These are phyloP conservation scores for Priocnemis perturbator DNA, from an alignment of 2,888 invertebrate species.

Conservation along the genomic window DNA sequence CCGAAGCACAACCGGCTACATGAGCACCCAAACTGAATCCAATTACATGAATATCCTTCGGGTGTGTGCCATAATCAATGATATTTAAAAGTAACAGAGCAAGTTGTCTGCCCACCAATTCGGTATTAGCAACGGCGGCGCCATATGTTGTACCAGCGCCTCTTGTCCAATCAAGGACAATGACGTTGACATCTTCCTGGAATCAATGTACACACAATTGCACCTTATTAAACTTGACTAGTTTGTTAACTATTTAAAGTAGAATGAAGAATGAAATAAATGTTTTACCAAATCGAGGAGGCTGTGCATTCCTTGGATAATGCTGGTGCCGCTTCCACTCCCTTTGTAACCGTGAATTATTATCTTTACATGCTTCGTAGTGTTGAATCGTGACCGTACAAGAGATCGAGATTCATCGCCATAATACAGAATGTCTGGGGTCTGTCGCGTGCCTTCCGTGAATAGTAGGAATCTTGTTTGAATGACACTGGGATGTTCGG, in stretches of 20 bases:
- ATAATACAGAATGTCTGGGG: constrained; percentile 75
- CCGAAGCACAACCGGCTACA: constrained; percentile 79
- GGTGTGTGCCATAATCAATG: constrained; percentile 74
- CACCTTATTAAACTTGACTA: too few species aligned
- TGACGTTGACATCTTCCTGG: constrained; percentile 78
- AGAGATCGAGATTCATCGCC: constrained; percentile 76
- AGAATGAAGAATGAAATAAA: too few species aligned
- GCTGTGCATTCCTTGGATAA: constrained; percentile 73
- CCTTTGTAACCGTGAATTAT: constrained; percentile 80
- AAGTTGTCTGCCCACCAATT: constrained; percentile 79
- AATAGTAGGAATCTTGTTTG: constrained; percentile 78
- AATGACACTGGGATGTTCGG: constrained; percentile 77
- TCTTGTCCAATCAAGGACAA: constrained; percentile 78
- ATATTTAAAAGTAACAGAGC: constrained; percentile 77
- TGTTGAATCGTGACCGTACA: constrained; percentile 74
- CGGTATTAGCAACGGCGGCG: constrained; percentile 79
- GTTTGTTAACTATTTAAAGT: too few species aligned
- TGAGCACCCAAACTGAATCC: constrained; percentile 81
- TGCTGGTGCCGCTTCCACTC: constrained; percentile 76
- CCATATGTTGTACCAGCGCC: constrained; percentile 79
- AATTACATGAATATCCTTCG: constrained; percentile 76
- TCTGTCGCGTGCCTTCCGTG: constrained; percentile 72
- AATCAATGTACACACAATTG: neutral
- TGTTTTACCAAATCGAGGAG: constrained; percentile 76
- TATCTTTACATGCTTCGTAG: constrained; percentile 75